Evolutionary conservation across 1,140 invertebrate species (phyloP), one percentile per base, ranked within the genome.

Genomic region (Eumeta japonica): DNA sequence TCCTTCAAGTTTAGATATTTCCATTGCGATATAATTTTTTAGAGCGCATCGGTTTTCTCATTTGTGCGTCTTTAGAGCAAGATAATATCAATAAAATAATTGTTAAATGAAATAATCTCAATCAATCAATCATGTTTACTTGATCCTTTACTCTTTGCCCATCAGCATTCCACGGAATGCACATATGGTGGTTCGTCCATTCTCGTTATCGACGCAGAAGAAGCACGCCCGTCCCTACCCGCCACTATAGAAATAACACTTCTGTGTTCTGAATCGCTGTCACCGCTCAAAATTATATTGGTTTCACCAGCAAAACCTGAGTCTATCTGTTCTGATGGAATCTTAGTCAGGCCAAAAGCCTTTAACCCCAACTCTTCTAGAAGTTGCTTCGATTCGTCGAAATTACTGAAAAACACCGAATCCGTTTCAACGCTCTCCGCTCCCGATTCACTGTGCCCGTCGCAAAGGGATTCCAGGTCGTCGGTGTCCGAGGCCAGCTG

Each of bases 341-440:
- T 39, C 39, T 34, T 29, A 33, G 48, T 37, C 32, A 48, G 50
- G 12, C 41, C 55, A 19, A 56, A 63, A 10, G 43, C 45, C 10
- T 43, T 55, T 31, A 72, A 32, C 2, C 57, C 59, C 31, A 72
- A 52, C 38, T 72, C 70, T 15, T 60, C 56, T 10, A 62, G 53
- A 28, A 68, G 47, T 41, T 68, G 53, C 14, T 66, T 68, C 1
- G 64, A 61, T 49, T 77, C 84, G 46, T 72, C 70, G 58, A 78
- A 83, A 68, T 77, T 81, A 36, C 72, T 86, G 49, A 88, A 88
- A 49, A 89, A 87, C 5, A 90, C 87, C n/a, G 87, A 89, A 64
- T 90, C 87, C 0, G 88, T 90, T 39, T 88, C 88, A 10, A 90
- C 79, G 58, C 88, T 90, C 54, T 90, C 88, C 3, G 85, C 88